phyloP scores from a whole-genome alignment of 2,113 vertebrate genomes.

The Nothocercus nigrocapillus region DNA sequence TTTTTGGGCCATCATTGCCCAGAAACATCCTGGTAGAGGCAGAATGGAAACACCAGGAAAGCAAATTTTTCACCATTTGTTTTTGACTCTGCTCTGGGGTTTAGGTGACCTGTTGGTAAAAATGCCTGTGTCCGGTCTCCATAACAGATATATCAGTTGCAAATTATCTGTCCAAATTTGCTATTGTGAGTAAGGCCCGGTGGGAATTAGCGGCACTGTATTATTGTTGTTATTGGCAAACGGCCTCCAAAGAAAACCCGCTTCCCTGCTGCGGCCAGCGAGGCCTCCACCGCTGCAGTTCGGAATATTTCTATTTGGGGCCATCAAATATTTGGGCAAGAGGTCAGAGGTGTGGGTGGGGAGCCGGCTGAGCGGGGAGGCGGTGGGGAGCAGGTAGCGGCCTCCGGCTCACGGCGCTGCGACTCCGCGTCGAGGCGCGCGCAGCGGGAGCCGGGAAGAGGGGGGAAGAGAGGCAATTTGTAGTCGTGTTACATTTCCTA shows the following conservation, averaged over 20 bases:
- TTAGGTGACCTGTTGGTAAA: conserved; percentile 42
- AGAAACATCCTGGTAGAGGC: not conserved
- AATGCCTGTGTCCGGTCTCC: conserved; percentile 27
- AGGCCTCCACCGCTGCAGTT: not conserved
- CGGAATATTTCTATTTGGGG: not conserved
- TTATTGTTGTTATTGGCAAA: not conserved
- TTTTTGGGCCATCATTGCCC: not conserved
- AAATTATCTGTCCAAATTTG: conserved; percentile 35
- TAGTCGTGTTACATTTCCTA: conserved; percentile 49
- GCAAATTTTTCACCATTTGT: not conserved
- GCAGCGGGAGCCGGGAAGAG: fast-evolving
- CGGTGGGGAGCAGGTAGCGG: not conserved
- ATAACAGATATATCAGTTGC: conserved; percentile 21
- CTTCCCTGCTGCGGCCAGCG: not conserved
- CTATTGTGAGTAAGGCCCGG: not conserved
- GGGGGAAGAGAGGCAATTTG: not conserved
- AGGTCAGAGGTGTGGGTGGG: fast-evolving
- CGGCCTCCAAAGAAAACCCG: not conserved
- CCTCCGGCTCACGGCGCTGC: not conserved
- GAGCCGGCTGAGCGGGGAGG: no score
- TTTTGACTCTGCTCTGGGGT: conserved; percentile 1
- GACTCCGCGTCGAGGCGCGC: fast-evolving
- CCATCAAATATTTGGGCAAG: not conserved
- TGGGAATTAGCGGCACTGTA: conserved; percentile 5
- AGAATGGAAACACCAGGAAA: conserved; percentile 8